Base-by-base conservation (phyloP, 2,797 vertebrate genomes). In the Hydrolagus colliei region DNA sequence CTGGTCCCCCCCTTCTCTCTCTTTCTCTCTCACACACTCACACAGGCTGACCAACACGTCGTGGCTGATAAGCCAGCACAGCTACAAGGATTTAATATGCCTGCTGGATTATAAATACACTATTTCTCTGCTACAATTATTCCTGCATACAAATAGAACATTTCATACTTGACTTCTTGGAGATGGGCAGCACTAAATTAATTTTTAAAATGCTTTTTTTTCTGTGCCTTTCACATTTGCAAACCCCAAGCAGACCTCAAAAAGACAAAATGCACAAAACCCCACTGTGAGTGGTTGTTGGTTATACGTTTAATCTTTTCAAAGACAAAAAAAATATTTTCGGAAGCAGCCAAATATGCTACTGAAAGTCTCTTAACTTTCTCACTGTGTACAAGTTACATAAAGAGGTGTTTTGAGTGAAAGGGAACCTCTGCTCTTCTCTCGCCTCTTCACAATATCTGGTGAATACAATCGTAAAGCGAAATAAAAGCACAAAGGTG, bases 401-500 rank as follows among this genome's bases (percentile, higher is more conserved):
- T 22, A 79, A 52, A 78, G 41, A 63, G 12, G 61, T 82, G 62
- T 10, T n/a, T 79, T 65, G 8, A 27, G 76, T 78, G 76, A 78
- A 78, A 63, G 59, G 61, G 20, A 62, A 62, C 8, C 20, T 80
- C 77, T 32, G 11, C 20, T 27, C 74, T 18, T 65, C 73, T 73
- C 62, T n/a, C 27, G 79, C 9, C 65, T 84, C 65, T 52, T 41
- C 65, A 41, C 18, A 12, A 3, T 65, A 80, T 27, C 32, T 68
- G 0, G 65, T 18, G 79, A 68, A 71, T 67, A 68, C n/a, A 13
- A 32, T 59, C 62, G 27, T 9, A 4, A 20, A 71, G 68, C n/a
- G 52, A 80, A 82, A 61, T 16, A 68, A 68, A 41, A 12, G 20
- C 32, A 20, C 16, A 71, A 75, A 86, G 86, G 87, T 90, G 88